Base-by-base conservation (phyloP, 1,140 invertebrate species). In the Drosophila dunni region DNA sequence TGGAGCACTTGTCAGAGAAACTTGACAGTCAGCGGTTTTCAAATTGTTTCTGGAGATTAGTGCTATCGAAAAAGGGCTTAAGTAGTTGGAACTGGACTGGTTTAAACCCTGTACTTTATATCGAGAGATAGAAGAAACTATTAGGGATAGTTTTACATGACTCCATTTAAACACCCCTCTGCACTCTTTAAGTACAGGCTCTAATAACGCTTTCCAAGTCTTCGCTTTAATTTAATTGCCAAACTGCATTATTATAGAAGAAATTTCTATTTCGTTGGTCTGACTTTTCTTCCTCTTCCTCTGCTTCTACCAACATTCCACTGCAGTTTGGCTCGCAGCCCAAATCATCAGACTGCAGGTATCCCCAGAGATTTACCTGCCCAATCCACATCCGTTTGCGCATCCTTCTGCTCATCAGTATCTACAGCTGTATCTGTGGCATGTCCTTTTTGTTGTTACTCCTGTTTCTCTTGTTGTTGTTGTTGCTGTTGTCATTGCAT, bases 401-500 rank as follows among this genome's bases (percentile, higher is more conserved):
- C 65, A 61, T 70, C 17, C 60, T 44, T 66, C 68, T 34, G 36
- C 24, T 50, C 29, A 64, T 76, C 36, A 36, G 13, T 17, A 58
- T 65, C 29, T 29, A 45, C 17, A 48, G 46, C 53, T 24, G 61
- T 45, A 48, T 48, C 48, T 42, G 53, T 33, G 50, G 56, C 45
- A 38, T 56, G 15, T 38, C 45, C 13, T 38, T 46, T 24, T 63
- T 53, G 46, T 33, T 66, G 58, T 46, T 29, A 29, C 6, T 29
- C 6, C 24, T 29, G 24, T 29, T 29, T 3, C 6, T 29, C 1
- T 29, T 36, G 76, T 56, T 68, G 74, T 67, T 72, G 65, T 83
- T 69, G 65, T 56, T 61, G 57, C 76, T 79, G 79, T 79, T n/a
- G n/a, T 76, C 79, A 79, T 83, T 88, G 84, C 77, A 79, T 78